Evolutionary conservation across 30 jellyfish, hydroid and myxozoan species (phyloP).

Genomic region (Cassiopea xamachana): DNA sequence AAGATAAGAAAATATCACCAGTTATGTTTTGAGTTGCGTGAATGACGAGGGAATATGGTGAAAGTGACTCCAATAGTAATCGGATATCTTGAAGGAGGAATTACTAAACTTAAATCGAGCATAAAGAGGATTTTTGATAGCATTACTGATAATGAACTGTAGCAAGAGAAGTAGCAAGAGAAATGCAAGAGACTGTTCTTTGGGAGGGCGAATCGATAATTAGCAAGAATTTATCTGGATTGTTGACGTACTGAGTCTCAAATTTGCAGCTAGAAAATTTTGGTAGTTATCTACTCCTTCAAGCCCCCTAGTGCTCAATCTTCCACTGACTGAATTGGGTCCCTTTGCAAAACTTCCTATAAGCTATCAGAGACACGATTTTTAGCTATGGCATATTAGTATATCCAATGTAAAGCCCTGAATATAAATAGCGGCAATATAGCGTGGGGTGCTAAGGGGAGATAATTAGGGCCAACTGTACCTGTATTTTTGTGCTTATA

Average conservation of each 20-base stretch:
- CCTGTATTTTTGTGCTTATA: background rate
- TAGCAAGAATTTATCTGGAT: background rate
- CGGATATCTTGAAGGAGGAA: constrained; percentile 33
- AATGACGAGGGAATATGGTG: background rate
- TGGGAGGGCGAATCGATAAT: background rate
- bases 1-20: constrained; percentile 37
- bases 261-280: background rate
- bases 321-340: background rate
- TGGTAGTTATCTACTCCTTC: background rate
- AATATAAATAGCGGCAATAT: background rate
- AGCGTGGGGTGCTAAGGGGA: background rate
- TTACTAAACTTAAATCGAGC: background rate
- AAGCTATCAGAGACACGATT: background rate
- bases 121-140: background rate
- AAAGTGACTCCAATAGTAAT: constrained; percentile 3
- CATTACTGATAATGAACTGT: background rate
- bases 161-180: background rate
- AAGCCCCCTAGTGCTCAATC: background rate
- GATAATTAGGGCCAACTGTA: background rate
- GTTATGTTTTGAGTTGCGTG: constrained; percentile 24
- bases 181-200: background rate
- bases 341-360: background rate
- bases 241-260: background rate
- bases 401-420: background rate
- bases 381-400: background rate